A percentile compares a stretch with the other conserved stretches of the same genome.
These are phyloP conservation scores for Melitaea cinxia DNA, from an alignment of 1,140 invertebrate species.

Conservation along the genomic window DNA sequence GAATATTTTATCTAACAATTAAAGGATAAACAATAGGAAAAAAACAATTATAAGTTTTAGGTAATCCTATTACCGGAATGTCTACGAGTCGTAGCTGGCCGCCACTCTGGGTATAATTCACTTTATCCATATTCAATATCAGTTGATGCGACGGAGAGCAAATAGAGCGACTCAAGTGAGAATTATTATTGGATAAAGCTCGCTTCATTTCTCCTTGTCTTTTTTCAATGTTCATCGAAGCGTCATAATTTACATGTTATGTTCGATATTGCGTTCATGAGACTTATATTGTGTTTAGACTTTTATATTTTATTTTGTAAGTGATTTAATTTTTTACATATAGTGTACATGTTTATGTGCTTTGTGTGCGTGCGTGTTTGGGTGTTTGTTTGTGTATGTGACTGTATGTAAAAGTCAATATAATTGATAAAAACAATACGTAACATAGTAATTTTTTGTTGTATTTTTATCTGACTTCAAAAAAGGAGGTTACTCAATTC, in stretches of 20 bases:
- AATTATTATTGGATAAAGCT: conserved; percentile 79
- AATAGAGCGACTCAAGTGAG: conserved; percentile 76
- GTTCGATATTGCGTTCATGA: conserved; percentile 41
- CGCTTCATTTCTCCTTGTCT: conserved; percentile 70
- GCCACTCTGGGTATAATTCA: conserved; percentile 76
- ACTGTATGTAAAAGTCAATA: too few relatives aligned
- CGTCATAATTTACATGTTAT: conserved; percentile 74
- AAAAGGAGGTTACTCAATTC: too few relatives aligned
- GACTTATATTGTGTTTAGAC: conserved; percentile 8
- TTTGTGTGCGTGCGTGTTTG: neutral
- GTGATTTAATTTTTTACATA: neutral
- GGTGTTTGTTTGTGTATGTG: too few relatives aligned
- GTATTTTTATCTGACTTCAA: too few relatives aligned
- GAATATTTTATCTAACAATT: neutral
- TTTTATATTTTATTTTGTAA: conserved; percentile 3
- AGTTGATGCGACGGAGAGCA: conserved; percentile 69
- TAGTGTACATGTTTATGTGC: neutral
- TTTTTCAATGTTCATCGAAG: conserved; percentile 70
- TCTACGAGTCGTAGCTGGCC: conserved; percentile 63
- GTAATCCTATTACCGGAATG: conserved; percentile 69
- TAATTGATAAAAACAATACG: too few relatives aligned
- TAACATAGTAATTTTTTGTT: too few relatives aligned
- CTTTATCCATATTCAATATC: conserved; percentile 80
- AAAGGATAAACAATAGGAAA: conserved; percentile 28
- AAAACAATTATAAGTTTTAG: conserved; percentile 78